A percentile compares a stretch with the other conserved stretches of the same genome.
Evolutionary conservation across 2,888 invertebrate species (phyloP).

Genomic region (Nomada goodeniana): DNA sequence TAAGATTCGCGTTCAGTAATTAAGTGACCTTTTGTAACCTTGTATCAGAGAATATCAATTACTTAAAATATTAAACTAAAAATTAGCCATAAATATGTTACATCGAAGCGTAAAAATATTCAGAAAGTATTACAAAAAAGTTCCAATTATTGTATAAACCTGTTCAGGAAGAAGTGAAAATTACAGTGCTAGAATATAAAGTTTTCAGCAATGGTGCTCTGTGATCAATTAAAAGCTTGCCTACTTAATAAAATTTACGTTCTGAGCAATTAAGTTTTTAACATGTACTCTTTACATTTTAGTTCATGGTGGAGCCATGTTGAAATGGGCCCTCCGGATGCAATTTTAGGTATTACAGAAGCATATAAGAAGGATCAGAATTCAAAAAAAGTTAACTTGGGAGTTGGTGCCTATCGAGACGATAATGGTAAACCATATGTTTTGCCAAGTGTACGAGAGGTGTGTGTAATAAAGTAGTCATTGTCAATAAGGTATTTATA

Average conservation of each 20-base stretch:
- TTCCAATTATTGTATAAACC: not conserved
- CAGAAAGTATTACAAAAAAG: not conserved
- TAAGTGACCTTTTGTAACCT: slow-evolving; percentile 47
- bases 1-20: slow-evolving; percentile 36
- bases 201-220: not conserved
- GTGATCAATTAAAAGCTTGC: not conserved
- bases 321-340: slow-evolving; percentile 98
- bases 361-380: slow-evolving; percentile 96
- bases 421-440: slow-evolving; percentile 98
- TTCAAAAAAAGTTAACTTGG: slow-evolving; percentile 98
- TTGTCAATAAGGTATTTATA: not conserved
- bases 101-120: not conserved
- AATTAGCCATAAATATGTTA: not conserved
- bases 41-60: not conserved
- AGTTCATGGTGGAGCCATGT: slow-evolving; percentile 96
- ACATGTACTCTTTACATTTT: slow-evolving; percentile 62
- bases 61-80: not conserved
- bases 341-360: slow-evolving; percentile 98
- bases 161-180: not conserved
- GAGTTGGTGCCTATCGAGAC: slow-evolving; percentile 98
- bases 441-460: slow-evolving; percentile 93
- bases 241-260: not conserved
- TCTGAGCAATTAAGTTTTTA: not conserved
- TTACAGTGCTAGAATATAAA: not conserved
- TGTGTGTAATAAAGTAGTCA: slow-evolving; percentile 73